phyloP scores from a whole-genome alignment of 2,797 vertebrate species.

The Rhinophrynus dorsalis region DNA sequence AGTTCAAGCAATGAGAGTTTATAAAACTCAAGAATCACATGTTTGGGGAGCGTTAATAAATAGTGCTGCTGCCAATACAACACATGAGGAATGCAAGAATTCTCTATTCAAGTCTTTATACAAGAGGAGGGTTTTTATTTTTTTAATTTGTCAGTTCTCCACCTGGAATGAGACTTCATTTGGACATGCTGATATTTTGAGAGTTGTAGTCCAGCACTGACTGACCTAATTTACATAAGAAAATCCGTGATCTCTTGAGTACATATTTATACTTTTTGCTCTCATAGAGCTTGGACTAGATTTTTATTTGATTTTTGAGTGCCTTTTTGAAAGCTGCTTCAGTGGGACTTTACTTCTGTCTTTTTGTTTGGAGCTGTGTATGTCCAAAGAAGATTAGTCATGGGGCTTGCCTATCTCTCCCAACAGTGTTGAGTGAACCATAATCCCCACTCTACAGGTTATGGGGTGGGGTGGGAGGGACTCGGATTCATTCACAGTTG shows the following conservation, averaged over 20 bases:
- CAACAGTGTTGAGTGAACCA: conserved; percentile 66
- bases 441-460: conserved; percentile 68
- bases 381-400: conserved; percentile 71
- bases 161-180: conserved; percentile 68
- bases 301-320: conserved; percentile 95
- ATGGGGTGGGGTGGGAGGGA: conserved; percentile 75
- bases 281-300: conserved; percentile 88
- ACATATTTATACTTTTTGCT: conserved; percentile 83
- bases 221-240: conserved; percentile 73
- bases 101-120: conserved; percentile 67
- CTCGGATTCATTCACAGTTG: conserved; percentile 86
- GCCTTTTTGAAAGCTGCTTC: conserved; percentile 98
- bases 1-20: conserved; percentile 96
- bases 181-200: conserved; percentile 79
- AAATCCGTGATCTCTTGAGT: conserved; percentile 84
- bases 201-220: conserved; percentile 83
- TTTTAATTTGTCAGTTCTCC: conserved; percentile 64
- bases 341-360: conserved; percentile 73
- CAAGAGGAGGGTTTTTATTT: conserved; percentile 81
- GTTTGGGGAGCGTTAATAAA: conserved; percentile 63
- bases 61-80: conserved; percentile 65
- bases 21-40: conserved; percentile 64
- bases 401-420: conserved; percentile 60
- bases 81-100: conserved; percentile 59
- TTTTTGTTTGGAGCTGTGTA: conserved; percentile 64